Base-by-base conservation (phyloP, 2,888 invertebrate genomes). In the Synanthedon andrenaeformis region DNA sequence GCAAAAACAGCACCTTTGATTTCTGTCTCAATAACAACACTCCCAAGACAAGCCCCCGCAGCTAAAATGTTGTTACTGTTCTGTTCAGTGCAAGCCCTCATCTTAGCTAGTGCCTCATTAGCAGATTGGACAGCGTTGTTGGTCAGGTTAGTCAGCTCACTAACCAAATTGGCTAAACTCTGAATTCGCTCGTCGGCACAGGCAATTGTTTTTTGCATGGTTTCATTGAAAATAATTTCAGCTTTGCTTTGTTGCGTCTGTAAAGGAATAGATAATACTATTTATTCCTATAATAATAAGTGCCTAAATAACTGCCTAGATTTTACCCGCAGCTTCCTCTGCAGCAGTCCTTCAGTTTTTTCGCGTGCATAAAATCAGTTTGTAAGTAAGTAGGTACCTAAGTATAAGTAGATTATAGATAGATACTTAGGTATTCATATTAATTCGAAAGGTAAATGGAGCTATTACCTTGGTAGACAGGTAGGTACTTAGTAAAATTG, bases 131-230 rank as follows among this genome's bases (percentile, higher is more conserved):
- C 58, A 0, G 79, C 79, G 1, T 63, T 63, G 4, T 60, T 59
- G 4, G 79, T 65, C 8, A 74, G 49, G 13, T 56, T 57, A 11
- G 57, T 60, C 2, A 83, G 63, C 5, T 63, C 58, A 8, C 67
- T 56, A 2, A 83, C 66, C 51, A 76, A 64, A 2, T 64, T 58
- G 2, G 63, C 58, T 10, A 80, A 62, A 28, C 79, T 76, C 12
- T 63, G 54, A 2, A 84, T 66, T 23, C 74, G 70, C 6, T 72
- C 64, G 14, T 79, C 76, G 3, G 78, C 75, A 56, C 85, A 86
- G 6, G 52, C 55, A 54, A 71, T 58, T 1, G 72, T 68, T 53
- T 68, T 72, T 2, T 65, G 57, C 6, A 70, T 45, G 0, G 81
- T 76, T 0, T 73, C 62, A 45, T 69, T 70, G 58, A 79, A 74